phyloP scores from a whole-genome alignment of 2,113 vertebrate genomes.

The Halichoerus grypus region DNA sequence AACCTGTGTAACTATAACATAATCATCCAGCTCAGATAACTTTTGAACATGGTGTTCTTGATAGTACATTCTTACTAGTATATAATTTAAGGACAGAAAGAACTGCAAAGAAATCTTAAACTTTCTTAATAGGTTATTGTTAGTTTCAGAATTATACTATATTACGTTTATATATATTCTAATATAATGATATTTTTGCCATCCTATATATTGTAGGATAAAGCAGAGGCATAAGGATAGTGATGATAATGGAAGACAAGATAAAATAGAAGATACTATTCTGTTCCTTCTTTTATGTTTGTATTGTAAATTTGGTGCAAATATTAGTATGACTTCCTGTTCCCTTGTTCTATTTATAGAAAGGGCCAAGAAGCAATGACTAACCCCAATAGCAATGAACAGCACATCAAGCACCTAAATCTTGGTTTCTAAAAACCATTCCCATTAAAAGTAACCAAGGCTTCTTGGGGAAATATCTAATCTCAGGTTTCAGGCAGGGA shows the following conservation, averaged over 20 bases:
- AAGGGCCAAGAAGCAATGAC: neutral
- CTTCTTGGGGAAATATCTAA: neutral
- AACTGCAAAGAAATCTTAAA: conserved; percentile 20
- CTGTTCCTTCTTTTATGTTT: conserved; percentile 35
- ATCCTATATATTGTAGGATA: neutral
- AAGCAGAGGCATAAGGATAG: conserved; percentile 5
- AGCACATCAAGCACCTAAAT: neutral
- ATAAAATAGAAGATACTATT: conserved; percentile 5
- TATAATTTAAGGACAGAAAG: conserved; percentile 43
- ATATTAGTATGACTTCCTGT: conserved; percentile 13
- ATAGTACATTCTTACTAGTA: neutral
- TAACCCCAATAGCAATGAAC: neutral
- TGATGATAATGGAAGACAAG: conserved; percentile 45
- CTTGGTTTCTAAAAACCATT: conserved; percentile 55
- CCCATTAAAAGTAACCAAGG: neutral
- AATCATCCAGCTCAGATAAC: neutral
- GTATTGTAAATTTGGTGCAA: conserved; percentile 40
- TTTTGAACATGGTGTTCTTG: conserved; percentile 29
- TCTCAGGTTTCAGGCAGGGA: conserved; percentile 19
- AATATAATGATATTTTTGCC: neutral
- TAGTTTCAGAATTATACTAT: conserved; percentile 54
- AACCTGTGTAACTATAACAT: neutral
- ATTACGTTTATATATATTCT: neutral
- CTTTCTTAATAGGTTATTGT: neutral
- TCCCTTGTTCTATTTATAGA: conserved; percentile 31